Evolutionary conservation across 2,888 invertebrate species (phyloP), one percentile per base, ranked within the genome.

Genomic region (Glaucopsyche alexis): DNA sequence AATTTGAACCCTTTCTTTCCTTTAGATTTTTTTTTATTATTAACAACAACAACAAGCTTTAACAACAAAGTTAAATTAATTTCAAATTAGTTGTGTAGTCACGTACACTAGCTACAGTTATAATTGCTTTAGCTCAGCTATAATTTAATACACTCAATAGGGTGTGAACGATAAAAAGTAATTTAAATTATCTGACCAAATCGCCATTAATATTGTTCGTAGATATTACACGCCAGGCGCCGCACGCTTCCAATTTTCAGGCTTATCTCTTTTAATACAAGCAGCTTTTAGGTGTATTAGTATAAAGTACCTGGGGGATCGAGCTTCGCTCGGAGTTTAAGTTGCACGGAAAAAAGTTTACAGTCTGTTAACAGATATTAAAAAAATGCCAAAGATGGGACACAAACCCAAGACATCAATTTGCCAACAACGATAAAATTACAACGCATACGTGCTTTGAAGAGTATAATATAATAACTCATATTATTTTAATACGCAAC

Each of bases 301-400:
- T 16, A 42, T 66, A 14, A 45, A 47, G 8, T 67, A 67, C 29
- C 11, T 74, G 75, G 29, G 29, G 4, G 0, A 29, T 4, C 29
- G 0, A 29, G 29, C 29, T 29, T 29, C 4, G 3, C 29, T 4
- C 29, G 29, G 29, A 29, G 29, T 29, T 29, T 29, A 3, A 3
- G 29, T 29, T 2, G 29, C 29, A 29, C 29, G 29, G 29, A 29
- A 29, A 29, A 29, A 29, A 29, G 3, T 29, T 29, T 3, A 3
- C 29, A 29, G 29, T 3, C 29, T n/a, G n/a, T n/a, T n/a, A 4
- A 77, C 75, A 77, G 74, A 76, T 78, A 73, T 77, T 29, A 29
- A 3, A 4, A 1, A 29, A 29, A 29, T 29, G 3, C 2, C 29
- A 29, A 29, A 29, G n/a, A 29, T 29, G 4, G 29, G 29, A 29